phyloP scores from a whole-genome alignment of 2,113 vertebrate genomes.

The Myocastor coypus region DNA sequence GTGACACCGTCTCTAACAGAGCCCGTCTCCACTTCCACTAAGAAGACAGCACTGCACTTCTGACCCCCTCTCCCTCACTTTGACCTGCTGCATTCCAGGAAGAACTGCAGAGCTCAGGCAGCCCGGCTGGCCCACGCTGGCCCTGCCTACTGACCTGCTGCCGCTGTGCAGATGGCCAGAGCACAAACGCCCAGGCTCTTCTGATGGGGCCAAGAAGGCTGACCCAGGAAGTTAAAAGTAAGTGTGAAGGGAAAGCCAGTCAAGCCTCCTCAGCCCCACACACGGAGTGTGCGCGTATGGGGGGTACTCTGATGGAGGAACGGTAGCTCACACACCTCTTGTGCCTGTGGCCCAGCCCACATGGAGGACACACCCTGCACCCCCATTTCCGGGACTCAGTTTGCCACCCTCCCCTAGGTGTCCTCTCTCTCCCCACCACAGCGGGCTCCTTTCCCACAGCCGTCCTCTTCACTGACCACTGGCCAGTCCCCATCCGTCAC shows the following conservation, averaged over 20 bases:
- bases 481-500: neutral
- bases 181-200: neutral
- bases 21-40: neutral
- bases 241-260: neutral
- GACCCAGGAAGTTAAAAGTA: neutral
- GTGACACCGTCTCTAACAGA: fast-evolving
- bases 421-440: neutral
- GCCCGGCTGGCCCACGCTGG: neutral
- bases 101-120: neutral
- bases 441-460: neutral
- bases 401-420: neutral
- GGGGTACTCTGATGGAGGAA: neutral
- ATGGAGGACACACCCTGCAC: fast-evolving
- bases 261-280: neutral
- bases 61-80: neutral
- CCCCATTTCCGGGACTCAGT: neutral
- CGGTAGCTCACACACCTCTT: neutral
- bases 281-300: fast-evolving
- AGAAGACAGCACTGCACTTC: neutral
- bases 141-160: no score
- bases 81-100: neutral
- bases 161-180: no score
- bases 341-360: fast-evolving
- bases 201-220: fast-evolving
- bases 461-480: neutral